Conservation (phyloP, 2,797 vertebrate species). For the Brachymystax lenok region DNA sequence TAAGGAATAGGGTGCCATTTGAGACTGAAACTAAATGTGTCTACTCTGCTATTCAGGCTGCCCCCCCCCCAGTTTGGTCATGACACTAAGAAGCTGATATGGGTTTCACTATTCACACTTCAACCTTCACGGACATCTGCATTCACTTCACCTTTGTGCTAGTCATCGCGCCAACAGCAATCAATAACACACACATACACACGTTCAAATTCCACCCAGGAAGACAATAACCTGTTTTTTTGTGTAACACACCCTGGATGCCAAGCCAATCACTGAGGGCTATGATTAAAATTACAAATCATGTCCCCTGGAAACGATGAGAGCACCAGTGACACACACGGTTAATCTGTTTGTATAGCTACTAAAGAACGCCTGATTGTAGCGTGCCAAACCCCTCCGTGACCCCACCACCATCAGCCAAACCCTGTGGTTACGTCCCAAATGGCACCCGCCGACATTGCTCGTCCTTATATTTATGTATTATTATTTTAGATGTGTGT, state of each 20-base stretch:
- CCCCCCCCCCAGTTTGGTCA: neutral
- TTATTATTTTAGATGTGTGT: too few species aligned
- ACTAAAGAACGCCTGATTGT: too few species aligned
- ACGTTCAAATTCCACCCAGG: neutral
- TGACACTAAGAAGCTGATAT: neutral
- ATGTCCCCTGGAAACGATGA: neutral
- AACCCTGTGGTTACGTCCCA: too few species aligned
- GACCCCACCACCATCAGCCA: neutral
- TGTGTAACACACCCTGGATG: neutral
- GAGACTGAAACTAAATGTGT: too few species aligned
- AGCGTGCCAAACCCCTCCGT: neutral
- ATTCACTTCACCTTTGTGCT: neutral
- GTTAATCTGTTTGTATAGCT: neutral
- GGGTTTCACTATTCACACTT: neutral
- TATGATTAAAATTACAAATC: neutral
- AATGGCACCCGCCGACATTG: too few species aligned
- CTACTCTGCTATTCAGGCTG: too few species aligned
- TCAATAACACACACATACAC: slow-evolving; percentile 2
- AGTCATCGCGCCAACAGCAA: neutral
- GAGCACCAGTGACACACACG: neutral
- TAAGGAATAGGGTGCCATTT: too few species aligned
- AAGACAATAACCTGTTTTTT: neutral
- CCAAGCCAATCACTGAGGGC: neutral
- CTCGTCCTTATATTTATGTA: too few species aligned
- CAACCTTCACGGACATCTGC: neutral